These are phyloP conservation scores for Bovichtus variegatus DNA, from an alignment of 2,797 vertebrate genomes.

Conservation along the genomic window DNA sequence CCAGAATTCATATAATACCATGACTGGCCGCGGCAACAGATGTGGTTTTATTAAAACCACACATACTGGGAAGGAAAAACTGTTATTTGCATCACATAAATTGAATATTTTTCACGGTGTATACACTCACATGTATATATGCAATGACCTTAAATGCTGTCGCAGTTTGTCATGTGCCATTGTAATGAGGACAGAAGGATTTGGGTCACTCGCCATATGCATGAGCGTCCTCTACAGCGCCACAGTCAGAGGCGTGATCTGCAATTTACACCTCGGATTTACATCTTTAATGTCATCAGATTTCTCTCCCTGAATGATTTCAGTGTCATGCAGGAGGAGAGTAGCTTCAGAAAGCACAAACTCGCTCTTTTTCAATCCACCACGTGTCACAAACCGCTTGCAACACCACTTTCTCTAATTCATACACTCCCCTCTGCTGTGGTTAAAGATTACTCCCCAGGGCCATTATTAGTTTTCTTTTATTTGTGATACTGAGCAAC, in stretches of 20 bases:
- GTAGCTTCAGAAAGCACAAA: slow-evolving; percentile 21
- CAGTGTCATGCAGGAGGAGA: slow-evolving; percentile 28
- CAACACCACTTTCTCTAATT: slow-evolving; percentile 25
- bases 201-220: slow-evolving; percentile 44
- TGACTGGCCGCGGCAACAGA: slow-evolving; percentile 61
- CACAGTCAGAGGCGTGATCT: slow-evolving; percentile 1
- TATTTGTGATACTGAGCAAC: slow-evolving; percentile 28
- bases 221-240: slow-evolving; percentile 23
- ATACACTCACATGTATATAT: neutral
- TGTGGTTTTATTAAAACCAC: slow-evolving; percentile 61
- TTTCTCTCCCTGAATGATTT: slow-evolving; percentile 26
- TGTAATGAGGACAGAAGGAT: slow-evolving; percentile 49
- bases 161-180: slow-evolving; percentile 33
- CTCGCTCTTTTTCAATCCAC: slow-evolving; percentile 2
- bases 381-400: slow-evolving; percentile 33
- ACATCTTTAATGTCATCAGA: slow-evolving; percentile 7
- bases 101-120: neutral
- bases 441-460: slow-evolving; percentile 18
- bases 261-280: slow-evolving; percentile 32
- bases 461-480: slow-evolving; percentile 15
- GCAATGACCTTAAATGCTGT: slow-evolving; percentile 20
- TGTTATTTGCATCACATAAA: slow-evolving; percentile 17
- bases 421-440: neutral
- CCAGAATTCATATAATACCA: slow-evolving; percentile 63
- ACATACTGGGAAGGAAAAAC: slow-evolving; percentile 28